A percentile compares a stretch with the other conserved stretches of the same genome.
Conservation (phyloP, 92 coral and sea anemone species). For the Parazoanthus swiftii region DNA sequence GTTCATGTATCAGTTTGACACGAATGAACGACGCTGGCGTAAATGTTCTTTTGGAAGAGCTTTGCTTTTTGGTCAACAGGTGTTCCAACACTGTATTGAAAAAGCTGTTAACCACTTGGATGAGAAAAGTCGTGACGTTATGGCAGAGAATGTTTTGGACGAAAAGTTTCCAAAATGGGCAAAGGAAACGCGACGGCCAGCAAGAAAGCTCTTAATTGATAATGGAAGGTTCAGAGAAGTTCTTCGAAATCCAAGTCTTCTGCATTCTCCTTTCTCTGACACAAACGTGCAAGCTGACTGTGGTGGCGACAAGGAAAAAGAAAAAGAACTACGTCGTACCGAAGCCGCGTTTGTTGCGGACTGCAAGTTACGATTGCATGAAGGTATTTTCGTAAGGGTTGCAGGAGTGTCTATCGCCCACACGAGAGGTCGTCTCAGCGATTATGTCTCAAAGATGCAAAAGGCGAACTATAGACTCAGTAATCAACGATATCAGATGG, state of each 20-base stretch:
- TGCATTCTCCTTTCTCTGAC: conserved; percentile 42
- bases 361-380: conserved; percentile 28
- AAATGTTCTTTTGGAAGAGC: conserved; percentile 50
- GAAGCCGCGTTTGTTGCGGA: conserved; percentile 16
- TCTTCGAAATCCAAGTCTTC: conserved; percentile 35
- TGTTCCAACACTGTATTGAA: conserved; percentile 44
- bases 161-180: conserved; percentile 41
- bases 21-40: conserved; percentile 46
- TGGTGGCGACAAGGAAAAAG: conserved; percentile 40
- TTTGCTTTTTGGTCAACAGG: conserved; percentile 54
- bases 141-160: background rate
- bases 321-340: background rate
- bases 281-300: conserved; percentile 38
- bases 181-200: background rate
- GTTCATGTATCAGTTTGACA: conserved; percentile 46
- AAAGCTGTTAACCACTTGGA: conserved; percentile 35
- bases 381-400: conserved; percentile 28
- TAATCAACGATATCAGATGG: conserved; percentile 55
- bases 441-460: conserved; percentile 37
- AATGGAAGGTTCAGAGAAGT: background rate
- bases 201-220: background rate
- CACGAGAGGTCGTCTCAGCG: conserved; percentile 16
- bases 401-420: conserved; percentile 56
- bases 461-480: conserved; percentile 43
- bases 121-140: background rate